These are phyloP conservation scores for Apantesis nais DNA, from an alignment of 2,888 invertebrate species.

Conservation along the genomic window DNA sequence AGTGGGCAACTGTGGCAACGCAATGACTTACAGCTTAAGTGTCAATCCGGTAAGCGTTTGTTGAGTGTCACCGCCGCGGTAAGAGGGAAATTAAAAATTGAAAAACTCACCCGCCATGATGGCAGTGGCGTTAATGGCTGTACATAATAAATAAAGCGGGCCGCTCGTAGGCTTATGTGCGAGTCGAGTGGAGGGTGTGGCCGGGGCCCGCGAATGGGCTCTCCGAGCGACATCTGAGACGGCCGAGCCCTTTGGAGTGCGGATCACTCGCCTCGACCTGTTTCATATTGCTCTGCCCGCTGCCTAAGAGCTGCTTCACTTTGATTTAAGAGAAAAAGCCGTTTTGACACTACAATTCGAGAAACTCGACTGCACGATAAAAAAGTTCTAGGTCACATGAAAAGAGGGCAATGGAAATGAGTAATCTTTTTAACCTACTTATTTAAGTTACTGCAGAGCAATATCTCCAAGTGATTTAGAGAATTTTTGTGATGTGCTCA, in stretches of 20 bases:
- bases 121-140: constrained; percentile 83
- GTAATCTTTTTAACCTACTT: constrained; percentile 37
- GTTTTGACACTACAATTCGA: constrained; percentile 70
- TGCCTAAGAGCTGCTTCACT: constrained; percentile 79
- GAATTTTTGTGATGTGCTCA: not conserved
- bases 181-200: constrained; percentile 84
- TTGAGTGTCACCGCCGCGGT: constrained; percentile 68
- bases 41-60: constrained; percentile 74
- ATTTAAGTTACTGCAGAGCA: not conserved
- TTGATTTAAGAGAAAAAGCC: constrained; percentile 83
- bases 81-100: constrained; percentile 84
- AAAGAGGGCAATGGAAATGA: constrained; percentile 52
- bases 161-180: constrained; percentile 82
- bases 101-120: constrained; percentile 84
- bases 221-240: constrained; percentile 83
- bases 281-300: constrained; percentile 82
- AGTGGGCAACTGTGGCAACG: constrained; percentile 47
- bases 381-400: constrained; percentile 60
- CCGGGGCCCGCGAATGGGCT: constrained; percentile 82
- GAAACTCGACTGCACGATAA: constrained; percentile 56
- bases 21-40: constrained; percentile 74
- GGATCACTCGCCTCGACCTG: constrained; percentile 78
- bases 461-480: not conserved
- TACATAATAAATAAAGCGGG: constrained; percentile 85
- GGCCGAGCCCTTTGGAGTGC: constrained; percentile 80